phyloP scores from a whole-genome alignment of 1,140 invertebrate species.

The Halesus radiatus region DNA sequence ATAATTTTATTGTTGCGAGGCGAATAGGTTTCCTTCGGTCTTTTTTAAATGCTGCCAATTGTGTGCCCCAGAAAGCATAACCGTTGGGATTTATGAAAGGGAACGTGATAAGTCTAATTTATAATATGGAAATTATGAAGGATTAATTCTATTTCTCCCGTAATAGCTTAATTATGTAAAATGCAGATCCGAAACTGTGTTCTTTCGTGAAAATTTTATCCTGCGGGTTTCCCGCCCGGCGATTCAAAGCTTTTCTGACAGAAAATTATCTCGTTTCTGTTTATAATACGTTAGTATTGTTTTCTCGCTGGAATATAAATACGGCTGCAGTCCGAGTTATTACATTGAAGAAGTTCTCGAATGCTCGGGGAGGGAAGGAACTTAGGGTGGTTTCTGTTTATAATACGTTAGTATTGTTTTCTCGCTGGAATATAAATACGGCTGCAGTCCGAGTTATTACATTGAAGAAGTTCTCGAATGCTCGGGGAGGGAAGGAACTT shows the following conservation, averaged over 20 bases:
- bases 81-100: too few species aligned
- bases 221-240: not conserved
- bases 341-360: too few species aligned
- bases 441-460: too few species aligned
- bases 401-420: not conserved
- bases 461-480: too few species aligned
- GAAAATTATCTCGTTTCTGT: not conserved
- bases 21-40: too few species aligned
- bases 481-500: too few species aligned
- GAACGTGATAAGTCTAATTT: not conserved
- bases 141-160: not conserved
- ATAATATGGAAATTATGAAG: not conserved
- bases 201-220: not conserved
- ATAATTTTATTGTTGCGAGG: too few species aligned
- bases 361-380: too few species aligned
- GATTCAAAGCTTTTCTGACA: not conserved
- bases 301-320: not conserved
- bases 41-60: too few species aligned
- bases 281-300: not conserved
- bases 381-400: not conserved
- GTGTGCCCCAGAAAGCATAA: too few species aligned
- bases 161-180: conserved; percentile 1
- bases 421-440: not conserved
- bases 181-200: not conserved
- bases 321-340: too few species aligned